Evolutionary conservation across 2,888 invertebrate genomes (phyloP).

Genomic region (Clitarchus hookeri): DNA sequence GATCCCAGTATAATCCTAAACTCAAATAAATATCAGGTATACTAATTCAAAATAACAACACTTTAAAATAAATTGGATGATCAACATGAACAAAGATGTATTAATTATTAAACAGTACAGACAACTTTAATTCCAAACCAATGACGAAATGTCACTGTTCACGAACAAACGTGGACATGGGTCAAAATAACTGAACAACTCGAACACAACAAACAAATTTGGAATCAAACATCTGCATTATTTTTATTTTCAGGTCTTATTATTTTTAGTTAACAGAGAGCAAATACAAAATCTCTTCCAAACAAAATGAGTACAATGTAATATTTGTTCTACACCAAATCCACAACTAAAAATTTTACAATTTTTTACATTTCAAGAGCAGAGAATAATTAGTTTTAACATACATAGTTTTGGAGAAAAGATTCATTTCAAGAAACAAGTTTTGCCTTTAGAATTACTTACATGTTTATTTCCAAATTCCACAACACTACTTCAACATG

Average conservation of each 20-base stretch:
- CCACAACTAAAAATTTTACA: constrained; percentile 12
- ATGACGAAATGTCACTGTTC: not conserved
- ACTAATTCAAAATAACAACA: too few species aligned
- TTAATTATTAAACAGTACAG: too few species aligned
- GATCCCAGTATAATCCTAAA: too few species aligned
- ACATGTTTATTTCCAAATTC: not conserved
- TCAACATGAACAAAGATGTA: too few species aligned
- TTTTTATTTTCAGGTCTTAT: not conserved
- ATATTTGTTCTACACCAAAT: constrained; percentile 1
- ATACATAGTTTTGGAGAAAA: not conserved
- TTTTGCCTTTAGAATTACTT: not conserved
- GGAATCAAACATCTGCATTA: not conserved
- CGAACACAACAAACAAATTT: not conserved
- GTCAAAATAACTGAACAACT: not conserved
- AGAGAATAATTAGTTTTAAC: not conserved
- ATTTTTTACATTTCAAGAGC: not conserved
- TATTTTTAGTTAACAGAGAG: constrained; percentile 14
- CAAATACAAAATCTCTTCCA: not conserved
- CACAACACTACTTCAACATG: too few species aligned
- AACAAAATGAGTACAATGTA: constrained; percentile 5
- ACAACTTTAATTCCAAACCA: not conserved
- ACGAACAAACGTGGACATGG: not conserved
- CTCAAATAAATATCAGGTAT: too few species aligned
- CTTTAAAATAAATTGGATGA: too few species aligned
- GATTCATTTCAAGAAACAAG: not conserved